These are phyloP conservation scores for Caenorhabditis sp. DNA, from an alignment of 2,888 invertebrate genomes.

Conservation along the genomic window DNA sequence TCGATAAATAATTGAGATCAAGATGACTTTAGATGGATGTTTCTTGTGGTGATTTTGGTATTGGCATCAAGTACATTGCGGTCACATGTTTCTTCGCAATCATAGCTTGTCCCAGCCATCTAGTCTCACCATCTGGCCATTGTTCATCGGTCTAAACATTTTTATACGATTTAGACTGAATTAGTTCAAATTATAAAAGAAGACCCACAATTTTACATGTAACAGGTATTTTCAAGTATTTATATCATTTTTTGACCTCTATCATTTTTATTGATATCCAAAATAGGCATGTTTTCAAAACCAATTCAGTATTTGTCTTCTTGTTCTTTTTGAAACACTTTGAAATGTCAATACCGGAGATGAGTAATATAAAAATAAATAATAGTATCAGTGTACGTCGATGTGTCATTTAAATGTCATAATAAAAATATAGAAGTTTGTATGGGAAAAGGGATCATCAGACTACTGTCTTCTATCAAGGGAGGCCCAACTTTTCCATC, in stretches of 20 bases:
- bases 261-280: no score
- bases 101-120: constrained; percentile 35
- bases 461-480: no score
- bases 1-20: neutral
- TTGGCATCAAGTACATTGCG: neutral
- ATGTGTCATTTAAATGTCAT: neutral
- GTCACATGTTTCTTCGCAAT: constrained; percentile 25
- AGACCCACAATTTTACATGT: no score
- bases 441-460: neutral
- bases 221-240: no score
- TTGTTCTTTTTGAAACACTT: neutral
- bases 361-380: neutral
- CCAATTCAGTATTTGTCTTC: no score
- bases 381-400: neutral
- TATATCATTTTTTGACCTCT: no score
- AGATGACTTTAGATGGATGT: neutral
- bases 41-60: neutral
- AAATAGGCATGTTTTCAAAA: no score
- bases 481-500: no score
- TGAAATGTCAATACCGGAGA: neutral
- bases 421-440: neutral
- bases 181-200: no score
- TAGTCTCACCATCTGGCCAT: constrained; percentile 9
- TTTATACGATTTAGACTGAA: no score
- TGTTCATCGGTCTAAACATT: constrained; percentile 29